A percentile compares a stretch with the other conserved stretches of the same genome.
Conservation (phyloP, 2,113 vertebrate genomes). For the Ginglymostoma cirratum region DNA sequence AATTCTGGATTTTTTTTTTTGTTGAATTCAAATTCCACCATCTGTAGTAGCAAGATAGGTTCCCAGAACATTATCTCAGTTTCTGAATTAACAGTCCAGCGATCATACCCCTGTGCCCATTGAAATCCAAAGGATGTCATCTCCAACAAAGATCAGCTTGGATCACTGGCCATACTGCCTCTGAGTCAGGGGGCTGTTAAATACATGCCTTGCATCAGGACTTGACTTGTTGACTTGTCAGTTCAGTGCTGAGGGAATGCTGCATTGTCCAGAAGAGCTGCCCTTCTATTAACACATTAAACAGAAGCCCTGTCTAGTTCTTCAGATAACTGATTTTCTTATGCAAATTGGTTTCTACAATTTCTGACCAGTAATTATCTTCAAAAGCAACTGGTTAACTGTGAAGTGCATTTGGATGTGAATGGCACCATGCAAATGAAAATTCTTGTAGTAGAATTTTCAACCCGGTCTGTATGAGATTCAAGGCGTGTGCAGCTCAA, state of each 20-base stretch:
- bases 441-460: not conserved
- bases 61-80: too few species aligned
- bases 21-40: too few species aligned
- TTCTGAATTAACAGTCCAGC: too few species aligned
- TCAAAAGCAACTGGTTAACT: not conserved
- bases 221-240: not conserved
- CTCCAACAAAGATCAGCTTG: not conserved
- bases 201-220: not conserved
- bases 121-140: not conserved
- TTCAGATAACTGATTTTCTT: not conserved
- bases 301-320: not conserved
- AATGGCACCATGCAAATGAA: not conserved
- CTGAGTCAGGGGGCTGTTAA: not conserved
- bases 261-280: not conserved
- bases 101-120: too few species aligned
- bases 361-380: not conserved
- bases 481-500: not conserved
- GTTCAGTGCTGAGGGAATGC: not conserved
- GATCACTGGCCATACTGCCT: not conserved
- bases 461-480: not conserved
- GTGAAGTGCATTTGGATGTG: not conserved
- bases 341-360: not conserved
- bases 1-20: too few species aligned
- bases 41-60: too few species aligned
- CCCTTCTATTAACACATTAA: not conserved